phyloP scores from a whole-genome alignment of 2,888 invertebrate species.

The Sarcophaga variegata region DNA sequence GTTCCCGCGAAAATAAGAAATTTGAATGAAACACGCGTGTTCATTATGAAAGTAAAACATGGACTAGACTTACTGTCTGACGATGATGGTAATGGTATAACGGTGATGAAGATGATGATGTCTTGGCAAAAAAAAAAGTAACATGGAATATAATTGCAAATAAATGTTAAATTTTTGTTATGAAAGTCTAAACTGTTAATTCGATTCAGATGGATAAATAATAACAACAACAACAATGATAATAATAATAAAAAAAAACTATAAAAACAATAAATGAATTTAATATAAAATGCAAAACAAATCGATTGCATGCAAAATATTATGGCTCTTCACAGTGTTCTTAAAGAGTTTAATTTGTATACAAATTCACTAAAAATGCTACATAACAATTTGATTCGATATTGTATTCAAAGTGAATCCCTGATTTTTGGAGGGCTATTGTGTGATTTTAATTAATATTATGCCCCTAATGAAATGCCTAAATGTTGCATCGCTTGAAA shows the following conservation, averaged over 20 bases:
- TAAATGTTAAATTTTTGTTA: constrained; percentile 46
- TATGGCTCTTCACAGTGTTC: constrained; percentile 16
- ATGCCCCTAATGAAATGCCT: neutral
- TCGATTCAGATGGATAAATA: no score
- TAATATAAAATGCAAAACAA: neutral
- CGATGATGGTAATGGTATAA: no score
- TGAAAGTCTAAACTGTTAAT: constrained; percentile 23
- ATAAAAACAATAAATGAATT: constrained; percentile 26
- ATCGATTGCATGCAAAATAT: constrained; percentile 44
- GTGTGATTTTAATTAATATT: neutral
- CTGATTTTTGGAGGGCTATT: no score
- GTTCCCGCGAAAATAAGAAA: constrained; percentile 30
- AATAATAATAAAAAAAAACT: constrained; percentile 7
- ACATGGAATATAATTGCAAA: neutral
- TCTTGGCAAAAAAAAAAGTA: no score
- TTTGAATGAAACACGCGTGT: constrained; percentile 39
- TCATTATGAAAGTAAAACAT: constrained; percentile 61
- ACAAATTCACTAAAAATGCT: neutral
- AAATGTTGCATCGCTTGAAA: neutral
- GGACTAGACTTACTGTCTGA: constrained; percentile 34
- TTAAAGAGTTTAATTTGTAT: neutral
- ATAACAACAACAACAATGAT: constrained; percentile 3
- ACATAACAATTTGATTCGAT: neutral
- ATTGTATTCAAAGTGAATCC: no score
- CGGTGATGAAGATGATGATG: no score